Conservation (phyloP, 37 sponge, comb jelly and placozoan species). For the Beroe forskalii region DNA sequence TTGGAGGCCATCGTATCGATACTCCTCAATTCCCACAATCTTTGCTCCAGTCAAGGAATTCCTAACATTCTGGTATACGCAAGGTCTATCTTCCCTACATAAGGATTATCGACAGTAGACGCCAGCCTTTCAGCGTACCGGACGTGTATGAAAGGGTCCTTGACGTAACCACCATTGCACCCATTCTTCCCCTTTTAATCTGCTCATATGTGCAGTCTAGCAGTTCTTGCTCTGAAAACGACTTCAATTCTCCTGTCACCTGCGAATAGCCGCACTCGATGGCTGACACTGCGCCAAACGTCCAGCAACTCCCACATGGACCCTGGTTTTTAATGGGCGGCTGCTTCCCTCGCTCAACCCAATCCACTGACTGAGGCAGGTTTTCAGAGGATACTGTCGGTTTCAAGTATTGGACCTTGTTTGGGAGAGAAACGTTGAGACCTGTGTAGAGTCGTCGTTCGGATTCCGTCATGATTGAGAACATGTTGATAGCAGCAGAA, state of each 20-base stretch:
- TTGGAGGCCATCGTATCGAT: not conserved
- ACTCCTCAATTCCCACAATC: not conserved
- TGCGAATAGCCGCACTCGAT: not conserved
- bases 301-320: not conserved
- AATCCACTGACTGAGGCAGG: not conserved
- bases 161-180: not conserved
- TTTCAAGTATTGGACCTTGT: not conserved
- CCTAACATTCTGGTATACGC: not conserved
- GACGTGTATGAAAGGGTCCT: not conserved
- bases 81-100: not conserved
- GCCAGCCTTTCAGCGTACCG: not conserved
- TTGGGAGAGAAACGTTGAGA: not conserved
- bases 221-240: constrained; percentile 19
- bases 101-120: not conserved
- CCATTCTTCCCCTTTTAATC: not conserved
- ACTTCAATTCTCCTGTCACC: not conserved
- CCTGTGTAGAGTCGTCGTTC: constrained; percentile 24
- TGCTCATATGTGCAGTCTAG: constrained; percentile 38
- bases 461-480: not conserved
- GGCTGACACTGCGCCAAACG: not conserved
- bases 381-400: not conserved
- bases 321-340: constrained; percentile 12
- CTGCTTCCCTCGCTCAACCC: not conserved
- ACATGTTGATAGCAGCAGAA: constrained; percentile 4
- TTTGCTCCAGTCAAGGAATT: constrained; percentile 17